A percentile compares a stretch with the other conserved stretches of the same genome.
Conservation (phyloP, 2,113 vertebrate species). For the Oreochromis spilurus region DNA sequence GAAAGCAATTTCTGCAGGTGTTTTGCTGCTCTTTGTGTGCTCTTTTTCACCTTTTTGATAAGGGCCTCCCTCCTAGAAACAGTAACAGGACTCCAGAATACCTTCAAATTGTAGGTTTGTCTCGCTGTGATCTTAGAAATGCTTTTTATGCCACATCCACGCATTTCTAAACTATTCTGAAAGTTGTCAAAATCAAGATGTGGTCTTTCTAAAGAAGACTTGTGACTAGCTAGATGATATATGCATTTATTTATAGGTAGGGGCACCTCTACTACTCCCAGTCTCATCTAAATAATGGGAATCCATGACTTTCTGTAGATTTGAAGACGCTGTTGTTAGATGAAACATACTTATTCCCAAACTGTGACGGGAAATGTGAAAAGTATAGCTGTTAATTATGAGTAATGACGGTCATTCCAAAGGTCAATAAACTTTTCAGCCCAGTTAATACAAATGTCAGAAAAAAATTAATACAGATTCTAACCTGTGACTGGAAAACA, state of each 20-base stretch:
- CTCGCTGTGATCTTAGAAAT: background rate
- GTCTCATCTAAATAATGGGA: background rate
- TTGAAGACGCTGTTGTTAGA: background rate
- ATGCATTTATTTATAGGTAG: background rate
- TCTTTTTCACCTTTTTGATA: background rate
- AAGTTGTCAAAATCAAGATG: background rate
- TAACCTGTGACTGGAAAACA: background rate
- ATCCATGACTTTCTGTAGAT: background rate
- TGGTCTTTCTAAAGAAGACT: background rate
- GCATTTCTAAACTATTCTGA: background rate
- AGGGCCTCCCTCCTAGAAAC: background rate
- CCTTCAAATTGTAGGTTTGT: background rate
- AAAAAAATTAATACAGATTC: accelerated
- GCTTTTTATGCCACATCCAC: background rate
- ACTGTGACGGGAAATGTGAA: background rate
- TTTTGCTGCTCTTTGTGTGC: accelerated
- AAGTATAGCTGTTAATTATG: background rate
- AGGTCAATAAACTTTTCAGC: background rate
- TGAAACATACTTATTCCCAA: accelerated
- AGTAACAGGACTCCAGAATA: background rate
- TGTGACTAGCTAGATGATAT: background rate
- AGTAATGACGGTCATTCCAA: background rate
- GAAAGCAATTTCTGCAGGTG: background rate
- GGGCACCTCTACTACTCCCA: accelerated
- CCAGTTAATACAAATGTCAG: background rate